A percentile compares a stretch with the other conserved stretches of the same genome.
phyloP scores from a whole-genome alignment of 2,888 invertebrate genomes.

The Eumerus sabulonum region DNA sequence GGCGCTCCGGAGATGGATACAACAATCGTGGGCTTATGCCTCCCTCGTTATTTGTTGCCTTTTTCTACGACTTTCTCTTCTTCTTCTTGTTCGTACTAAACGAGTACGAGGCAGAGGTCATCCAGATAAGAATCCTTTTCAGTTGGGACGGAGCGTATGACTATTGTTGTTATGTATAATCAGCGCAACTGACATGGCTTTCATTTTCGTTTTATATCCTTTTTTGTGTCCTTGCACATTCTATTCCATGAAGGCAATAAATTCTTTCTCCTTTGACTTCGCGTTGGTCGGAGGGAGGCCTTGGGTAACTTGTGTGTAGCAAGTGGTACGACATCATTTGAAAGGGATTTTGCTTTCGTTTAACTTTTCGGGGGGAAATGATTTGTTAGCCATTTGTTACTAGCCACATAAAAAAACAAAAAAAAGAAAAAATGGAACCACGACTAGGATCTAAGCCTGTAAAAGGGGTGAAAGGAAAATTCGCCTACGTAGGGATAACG shows the following conservation, averaged over 20 bases:
- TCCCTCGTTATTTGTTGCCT: no score
- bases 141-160: no score
- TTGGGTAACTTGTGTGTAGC: neutral
- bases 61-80: no score
- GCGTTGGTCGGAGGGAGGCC: no score
- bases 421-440: no score
- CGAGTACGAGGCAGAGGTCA: slow-evolving; percentile 10
- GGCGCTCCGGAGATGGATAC: slow-evolving; percentile 10
- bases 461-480: no score
- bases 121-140: slow-evolving; percentile 14
- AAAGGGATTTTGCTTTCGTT: slow-evolving; percentile 18
- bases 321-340: slow-evolving; percentile 19
- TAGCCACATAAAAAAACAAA: no score
- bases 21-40: slow-evolving; percentile 17
- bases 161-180: neutral
- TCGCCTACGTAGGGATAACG: no score
- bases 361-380: slow-evolving; percentile 14
- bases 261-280: slow-evolving; percentile 5
- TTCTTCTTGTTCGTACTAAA: no score
- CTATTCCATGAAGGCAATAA: slow-evolving; percentile 14
- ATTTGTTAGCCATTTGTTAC: slow-evolving; percentile 5
- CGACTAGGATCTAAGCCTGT: no score
- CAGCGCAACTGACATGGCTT: slow-evolving; percentile 21
- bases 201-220: slow-evolving; percentile 26
- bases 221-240: slow-evolving; percentile 4